These are phyloP conservation scores for Istiophorus platypterus DNA, from an alignment of 2,113 vertebrate species.

Conservation along the genomic window DNA sequence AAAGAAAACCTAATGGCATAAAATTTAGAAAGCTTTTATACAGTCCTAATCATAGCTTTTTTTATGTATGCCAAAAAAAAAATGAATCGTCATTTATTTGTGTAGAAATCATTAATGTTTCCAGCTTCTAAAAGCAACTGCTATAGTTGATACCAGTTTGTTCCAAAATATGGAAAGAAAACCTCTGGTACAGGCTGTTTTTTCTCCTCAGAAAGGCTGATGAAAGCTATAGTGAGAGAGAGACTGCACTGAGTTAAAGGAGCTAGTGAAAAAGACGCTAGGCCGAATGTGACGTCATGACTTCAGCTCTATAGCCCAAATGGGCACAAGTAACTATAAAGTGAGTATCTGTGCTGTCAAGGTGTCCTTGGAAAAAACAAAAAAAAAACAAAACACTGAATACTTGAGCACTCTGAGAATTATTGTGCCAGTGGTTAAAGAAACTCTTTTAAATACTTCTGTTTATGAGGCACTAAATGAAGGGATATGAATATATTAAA, in stretches of 20 bases:
- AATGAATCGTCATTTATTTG: too few species aligned
- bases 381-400: conserved; percentile 3
- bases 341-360: not conserved
- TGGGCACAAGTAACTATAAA: too few species aligned
- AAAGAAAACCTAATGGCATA: too few species aligned
- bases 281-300: not conserved
- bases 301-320: not conserved
- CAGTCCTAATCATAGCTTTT: too few species aligned
- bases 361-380: not conserved
- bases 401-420: not conserved
- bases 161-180: not conserved
- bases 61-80: too few species aligned
- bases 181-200: not conserved
- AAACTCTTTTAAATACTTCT: too few species aligned
- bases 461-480: not conserved
- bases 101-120: too few species aligned
- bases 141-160: not conserved
- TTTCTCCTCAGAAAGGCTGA: not conserved
- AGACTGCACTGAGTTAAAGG: too few species aligned
- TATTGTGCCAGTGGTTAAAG: not conserved
- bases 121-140: too few species aligned
- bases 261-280: not conserved
- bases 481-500: not conserved
- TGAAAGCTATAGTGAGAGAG: too few species aligned
- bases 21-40: too few species aligned